A percentile compares a stretch with the other conserved stretches of the same genome.
These are phyloP conservation scores for Clarias fuscus DNA, from an alignment of 2,797 vertebrate genomes.

Conservation along the genomic window DNA sequence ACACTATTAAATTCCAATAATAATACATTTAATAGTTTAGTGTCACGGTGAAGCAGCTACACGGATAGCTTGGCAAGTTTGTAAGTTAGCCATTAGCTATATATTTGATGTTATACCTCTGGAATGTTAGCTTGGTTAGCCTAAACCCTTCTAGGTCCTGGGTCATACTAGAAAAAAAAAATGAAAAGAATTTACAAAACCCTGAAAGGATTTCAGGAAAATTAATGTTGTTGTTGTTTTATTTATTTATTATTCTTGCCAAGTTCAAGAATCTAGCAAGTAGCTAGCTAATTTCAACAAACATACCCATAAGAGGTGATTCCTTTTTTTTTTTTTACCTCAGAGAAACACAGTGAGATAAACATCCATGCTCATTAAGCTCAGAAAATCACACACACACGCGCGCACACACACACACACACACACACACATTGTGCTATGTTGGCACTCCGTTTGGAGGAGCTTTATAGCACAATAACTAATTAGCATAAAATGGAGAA, in stretches of 20 bases:
- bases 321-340: background rate
- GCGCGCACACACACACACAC: too few species aligned
- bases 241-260: background rate
- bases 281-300: background rate
- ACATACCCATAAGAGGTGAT: background rate
- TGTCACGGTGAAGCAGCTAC: background rate
- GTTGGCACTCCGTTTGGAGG: background rate
- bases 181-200: background rate
- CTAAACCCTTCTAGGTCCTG: background rate
- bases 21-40: background rate
- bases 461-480: background rate
- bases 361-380: slow-evolving; percentile 14
- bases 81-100: background rate
- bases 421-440: background rate
- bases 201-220: background rate
- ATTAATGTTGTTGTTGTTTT: background rate
- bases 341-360: background rate
- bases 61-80: background rate
- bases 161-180: background rate
- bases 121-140: background rate
- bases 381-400: background rate
- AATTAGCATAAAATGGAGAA: background rate
- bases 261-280: background rate
- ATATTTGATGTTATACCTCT: background rate
- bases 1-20: background rate